Evolutionary conservation across 1,140 invertebrate species (phyloP).

Genomic region (Leguminivora glycinivorella): DNA sequence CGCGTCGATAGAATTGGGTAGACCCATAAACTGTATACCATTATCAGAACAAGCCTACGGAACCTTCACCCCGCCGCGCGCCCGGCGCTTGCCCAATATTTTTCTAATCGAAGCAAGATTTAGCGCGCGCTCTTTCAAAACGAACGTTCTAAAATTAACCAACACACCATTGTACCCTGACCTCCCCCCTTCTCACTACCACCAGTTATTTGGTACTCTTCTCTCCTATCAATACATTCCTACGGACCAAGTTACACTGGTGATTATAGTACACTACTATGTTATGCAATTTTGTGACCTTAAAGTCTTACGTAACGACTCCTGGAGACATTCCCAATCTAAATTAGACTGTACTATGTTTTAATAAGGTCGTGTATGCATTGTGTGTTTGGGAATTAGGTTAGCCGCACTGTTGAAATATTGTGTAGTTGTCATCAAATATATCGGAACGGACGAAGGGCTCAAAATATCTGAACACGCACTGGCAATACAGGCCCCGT

Average conservation of each 20-base stretch:
- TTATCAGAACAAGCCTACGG: not conserved
- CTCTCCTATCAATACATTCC: slow-evolving; percentile 24
- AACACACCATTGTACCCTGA: slow-evolving; percentile 34
- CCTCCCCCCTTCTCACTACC: slow-evolving; percentile 13
- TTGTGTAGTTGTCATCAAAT: no score
- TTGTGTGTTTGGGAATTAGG: slow-evolving; percentile 12
- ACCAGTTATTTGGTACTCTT: not conserved
- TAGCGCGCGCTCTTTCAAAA: slow-evolving; percentile 39
- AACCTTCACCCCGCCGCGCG: not conserved
- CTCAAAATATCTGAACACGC: no score
- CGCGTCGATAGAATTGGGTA: no score
- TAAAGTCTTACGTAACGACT: slow-evolving; percentile 42
- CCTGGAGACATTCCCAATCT: slow-evolving; percentile 24
- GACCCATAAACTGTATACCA: no score
- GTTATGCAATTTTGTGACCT: slow-evolving; percentile 44
- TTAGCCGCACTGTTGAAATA: slow-evolving; percentile 18
- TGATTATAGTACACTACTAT: slow-evolving; percentile 8
- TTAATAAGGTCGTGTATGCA: not conserved
- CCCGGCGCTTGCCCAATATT: slow-evolving; percentile 14
- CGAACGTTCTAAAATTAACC: slow-evolving; percentile 48
- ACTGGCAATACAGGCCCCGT: no score
- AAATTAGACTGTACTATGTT: slow-evolving; percentile 18
- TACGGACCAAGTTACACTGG: slow-evolving; percentile 33
- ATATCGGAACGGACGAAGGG: no score
- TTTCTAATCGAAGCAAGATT: slow-evolving; percentile 30